Percentiles rank a stretch among this genome's conserved stretches.
phyloP scores from a whole-genome alignment of 1,140 invertebrate species.

The Hyposmocoma kahamanoa region DNA sequence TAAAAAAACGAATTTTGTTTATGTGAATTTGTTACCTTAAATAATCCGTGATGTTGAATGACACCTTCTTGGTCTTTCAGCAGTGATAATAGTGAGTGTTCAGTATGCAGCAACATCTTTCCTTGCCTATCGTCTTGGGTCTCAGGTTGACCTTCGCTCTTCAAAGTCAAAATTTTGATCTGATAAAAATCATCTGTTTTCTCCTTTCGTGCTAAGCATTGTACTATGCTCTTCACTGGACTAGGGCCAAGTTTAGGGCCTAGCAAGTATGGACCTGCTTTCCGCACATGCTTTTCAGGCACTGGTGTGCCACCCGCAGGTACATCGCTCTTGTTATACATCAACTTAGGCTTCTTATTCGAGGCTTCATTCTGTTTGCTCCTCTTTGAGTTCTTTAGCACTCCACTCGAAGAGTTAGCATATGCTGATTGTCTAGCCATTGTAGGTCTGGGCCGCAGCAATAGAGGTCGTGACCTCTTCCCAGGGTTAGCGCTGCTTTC shows the following conservation, averaged over 20 bases:
- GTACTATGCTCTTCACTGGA: slow-evolving; percentile 86
- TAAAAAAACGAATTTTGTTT: too few relatives aligned
- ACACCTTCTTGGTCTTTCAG: slow-evolving; percentile 83
- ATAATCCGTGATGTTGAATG: slow-evolving; percentile 86
- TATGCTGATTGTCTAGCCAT: slow-evolving; percentile 47
- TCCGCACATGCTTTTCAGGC: slow-evolving; percentile 62
- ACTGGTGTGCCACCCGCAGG: slow-evolving; percentile 58
- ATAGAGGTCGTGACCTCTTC: slow-evolving; percentile 62
- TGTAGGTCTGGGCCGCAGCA: slow-evolving; percentile 58
- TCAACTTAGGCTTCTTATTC: slow-evolving; percentile 33
- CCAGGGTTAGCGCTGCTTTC: slow-evolving; percentile 53
- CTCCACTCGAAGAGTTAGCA: slow-evolving; percentile 40
- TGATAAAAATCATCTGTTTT: slow-evolving; percentile 85
- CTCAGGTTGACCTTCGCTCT: slow-evolving; percentile 76
- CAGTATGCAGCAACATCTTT: slow-evolving; percentile 88
- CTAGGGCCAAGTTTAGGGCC: slow-evolving; percentile 83
- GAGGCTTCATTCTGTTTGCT: slow-evolving; percentile 24
- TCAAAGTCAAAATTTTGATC: slow-evolving; percentile 80
- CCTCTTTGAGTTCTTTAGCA: slow-evolving; percentile 49
- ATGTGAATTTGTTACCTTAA: slow-evolving; percentile 76
- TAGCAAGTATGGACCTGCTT: slow-evolving; percentile 82
- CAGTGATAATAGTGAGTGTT: slow-evolving; percentile 84
- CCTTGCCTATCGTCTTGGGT: slow-evolving; percentile 86
- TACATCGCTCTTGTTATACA: slow-evolving; percentile 51
- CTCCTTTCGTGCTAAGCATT: slow-evolving; percentile 84